Percentiles rank a stretch among this genome's conserved stretches.
These are phyloP conservation scores for Cercocebus atys DNA, from an alignment of 2,113 vertebrate species.

Conservation along the genomic window DNA sequence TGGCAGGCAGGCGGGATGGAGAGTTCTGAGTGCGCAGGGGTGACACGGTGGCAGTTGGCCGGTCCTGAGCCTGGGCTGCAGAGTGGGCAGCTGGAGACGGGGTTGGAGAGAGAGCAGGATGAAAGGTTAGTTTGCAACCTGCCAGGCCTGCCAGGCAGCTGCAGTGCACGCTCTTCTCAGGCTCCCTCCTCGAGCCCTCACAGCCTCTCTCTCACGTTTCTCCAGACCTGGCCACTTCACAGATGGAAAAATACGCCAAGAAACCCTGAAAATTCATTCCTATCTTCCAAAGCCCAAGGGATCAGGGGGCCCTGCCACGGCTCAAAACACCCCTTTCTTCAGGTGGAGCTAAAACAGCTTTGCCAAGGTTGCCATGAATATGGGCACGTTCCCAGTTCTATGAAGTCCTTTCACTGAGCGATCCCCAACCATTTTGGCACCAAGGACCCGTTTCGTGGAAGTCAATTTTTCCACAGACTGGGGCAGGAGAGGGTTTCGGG, in stretches of 20 bases:
- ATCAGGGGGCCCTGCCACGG: accelerated
- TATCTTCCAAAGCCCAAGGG: neutral
- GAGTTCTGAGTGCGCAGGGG: conserved; percentile 92
- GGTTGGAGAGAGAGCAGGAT: neutral
- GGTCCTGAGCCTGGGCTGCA: conserved; percentile 88
- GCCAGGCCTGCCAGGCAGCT: neutral
- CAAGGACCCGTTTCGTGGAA: too few species aligned
- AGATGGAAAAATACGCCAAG: neutral
- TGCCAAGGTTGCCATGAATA: neutral
- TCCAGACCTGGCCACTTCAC: neutral
- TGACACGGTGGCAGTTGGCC: conserved; percentile 89
- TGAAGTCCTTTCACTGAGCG: neutral
- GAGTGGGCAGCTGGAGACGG: conserved; percentile 84
- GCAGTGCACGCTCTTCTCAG: accelerated
- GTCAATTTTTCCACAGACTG: too few species aligned
- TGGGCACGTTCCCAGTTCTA: neutral
- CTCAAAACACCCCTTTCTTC: neutral
- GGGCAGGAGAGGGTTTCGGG: too few species aligned
- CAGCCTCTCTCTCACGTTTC: neutral
- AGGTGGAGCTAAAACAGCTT: too few species aligned
- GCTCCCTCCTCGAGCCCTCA: accelerated
- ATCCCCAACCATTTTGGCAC: too few species aligned
- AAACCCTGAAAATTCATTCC: neutral
- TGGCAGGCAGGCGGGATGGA: conserved; percentile 89
- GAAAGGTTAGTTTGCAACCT: neutral